Evolutionary conservation across 2,113 vertebrate species (phyloP), one percentile per base, ranked within the genome.

Genomic region (Natator depressus): DNA sequence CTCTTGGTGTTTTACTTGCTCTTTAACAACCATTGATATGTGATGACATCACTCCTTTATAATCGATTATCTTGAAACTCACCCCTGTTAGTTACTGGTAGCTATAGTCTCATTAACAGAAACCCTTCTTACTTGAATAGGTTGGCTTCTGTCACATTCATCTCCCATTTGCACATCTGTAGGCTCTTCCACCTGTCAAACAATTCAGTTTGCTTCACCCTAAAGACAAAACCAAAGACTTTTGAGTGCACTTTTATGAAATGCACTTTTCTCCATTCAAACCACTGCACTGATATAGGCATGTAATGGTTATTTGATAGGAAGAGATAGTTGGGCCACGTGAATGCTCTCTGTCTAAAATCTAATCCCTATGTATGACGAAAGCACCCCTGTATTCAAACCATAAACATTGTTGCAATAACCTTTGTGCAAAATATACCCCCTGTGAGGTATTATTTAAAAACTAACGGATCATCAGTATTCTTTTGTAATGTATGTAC

Each of bases 141-240:
- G 95, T 98, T 99, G 82, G 99, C 98, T 98, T 99, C 99, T 6
- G 99, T 98, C 94, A 99, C 98, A 97, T 99, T 99, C 98, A 99
- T 99, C 80, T 99, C 98, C 99, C 99, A 99, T 89, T 98, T 99
- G 98, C 99, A 99, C 96, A 99, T 98, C 98, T 99, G 99, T 81
- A 99, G 98, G 96, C 98, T 99, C 93, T 98, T 98, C 99, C 99
- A 99, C 89, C 99, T 98, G 95, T 99, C 99, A 96, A 99, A 99
- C 96, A 99, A 98, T 79, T 99, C 99, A 0, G 99, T 99, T 87
- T 99, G 99, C 97, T 99, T 99, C 95, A 99, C 99, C 99, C 99
- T 99, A 82, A 93, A 96, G 81, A 1, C 75, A 85, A 82, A 96
- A 76, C 24, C 89, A 96, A 83, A n/a, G 92, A 87, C 50, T 62